Base-by-base conservation (phyloP, 2,113 vertebrate genomes). In the Synchiropus splendidus region DNA sequence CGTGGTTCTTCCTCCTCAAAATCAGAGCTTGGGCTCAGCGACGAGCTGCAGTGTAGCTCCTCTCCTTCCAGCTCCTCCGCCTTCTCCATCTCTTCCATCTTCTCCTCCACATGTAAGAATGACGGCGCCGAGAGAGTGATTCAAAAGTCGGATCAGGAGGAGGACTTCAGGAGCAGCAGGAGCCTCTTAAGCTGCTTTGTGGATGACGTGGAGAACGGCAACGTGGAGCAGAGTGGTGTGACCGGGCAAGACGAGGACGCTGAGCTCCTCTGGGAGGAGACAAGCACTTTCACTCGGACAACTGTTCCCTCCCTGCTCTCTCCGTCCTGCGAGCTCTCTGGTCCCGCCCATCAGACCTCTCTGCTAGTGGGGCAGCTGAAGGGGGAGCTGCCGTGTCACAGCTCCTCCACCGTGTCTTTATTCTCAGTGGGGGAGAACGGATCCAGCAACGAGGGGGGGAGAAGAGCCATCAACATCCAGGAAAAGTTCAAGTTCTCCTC, bases 131-230 rank as follows among this genome's bases (percentile, higher is more conserved):
- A 34, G 10, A 35, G 10, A 9, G 46, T 45, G 0, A 36, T 37
- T 27, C 44, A 42, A 2, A 37, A 61, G 3, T 61, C 66, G n/a
- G n/a, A n/a, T n/a, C n/a, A n/a, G n/a, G 57, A 80, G 21, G 48
- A 60, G 44, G 74, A 70, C 46, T 17, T 50, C 10, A 67, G 54
- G 38, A 76, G 58, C 35, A 31, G 80, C 75, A 80, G 75, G 51
- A 82, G 56, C 57, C 83, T 70, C 64, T 81, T 80, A 47, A 75
- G 74, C 52, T 87, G 84, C n/a, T 83, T 91, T 18, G 87, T 84
- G 31, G 92, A 95, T 51, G 95, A 98, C 48, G 78, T 97, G 82
- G 92, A 98, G 71, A 98, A 98, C 31, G 95, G 94, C 2, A 98
- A 98, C 18, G 70, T 93, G 3, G 89, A 92, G 54, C 90, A 66